Conservation (phyloP, 2,888 invertebrate species). For the Choristoneura rosaceana region DNA sequence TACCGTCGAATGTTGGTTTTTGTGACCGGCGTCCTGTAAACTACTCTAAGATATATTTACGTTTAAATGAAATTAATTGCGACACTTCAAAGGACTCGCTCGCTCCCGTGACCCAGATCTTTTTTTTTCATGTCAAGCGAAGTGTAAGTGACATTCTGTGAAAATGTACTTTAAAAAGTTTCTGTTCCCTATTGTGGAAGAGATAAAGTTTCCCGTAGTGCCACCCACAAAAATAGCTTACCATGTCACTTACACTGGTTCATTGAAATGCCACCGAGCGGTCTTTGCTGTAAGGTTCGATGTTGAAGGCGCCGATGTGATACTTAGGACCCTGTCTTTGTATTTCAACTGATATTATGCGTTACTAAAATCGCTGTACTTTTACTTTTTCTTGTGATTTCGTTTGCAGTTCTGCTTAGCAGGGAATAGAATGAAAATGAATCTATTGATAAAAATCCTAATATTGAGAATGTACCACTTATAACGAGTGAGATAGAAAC, state of each 20-base stretch:
- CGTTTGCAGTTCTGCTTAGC: neutral
- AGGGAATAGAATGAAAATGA: neutral
- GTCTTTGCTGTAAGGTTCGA: neutral
- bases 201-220: constrained; percentile 15
- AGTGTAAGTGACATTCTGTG: constrained; percentile 33
- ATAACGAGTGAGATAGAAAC: too few species aligned
- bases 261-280: neutral
- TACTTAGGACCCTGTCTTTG: neutral
- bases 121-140: constrained; percentile 29
- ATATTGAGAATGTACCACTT: too few species aligned
- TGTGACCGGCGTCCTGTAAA: neutral
- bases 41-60: constrained; percentile 17
- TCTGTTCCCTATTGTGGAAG: constrained; percentile 6
- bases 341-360: neutral
- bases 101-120: constrained; percentile 25
- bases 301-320: neutral
- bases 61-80: constrained; percentile 21
- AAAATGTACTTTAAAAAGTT: constrained; percentile 33
- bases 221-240: neutral
- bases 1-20: neutral
- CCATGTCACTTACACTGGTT: neutral
- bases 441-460: neutral
- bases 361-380: neutral
- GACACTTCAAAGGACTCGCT: neutral
- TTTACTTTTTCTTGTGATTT: neutral